phyloP scores from a whole-genome alignment of 2,797 vertebrate species.

The Thaleichthys pacificus region DNA sequence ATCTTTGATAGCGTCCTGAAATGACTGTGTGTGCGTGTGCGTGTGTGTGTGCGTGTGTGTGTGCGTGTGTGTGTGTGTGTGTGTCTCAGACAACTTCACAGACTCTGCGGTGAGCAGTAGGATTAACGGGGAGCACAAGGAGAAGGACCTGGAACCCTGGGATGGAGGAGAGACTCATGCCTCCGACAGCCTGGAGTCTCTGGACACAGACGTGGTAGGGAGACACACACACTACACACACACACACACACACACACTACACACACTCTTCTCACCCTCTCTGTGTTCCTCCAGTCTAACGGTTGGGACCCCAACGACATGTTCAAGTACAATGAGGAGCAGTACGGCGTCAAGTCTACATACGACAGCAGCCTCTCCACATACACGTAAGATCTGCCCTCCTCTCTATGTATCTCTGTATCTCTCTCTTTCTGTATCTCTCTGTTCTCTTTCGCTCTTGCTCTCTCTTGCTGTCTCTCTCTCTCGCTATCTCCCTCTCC shows the following conservation, averaged over 20 bases:
- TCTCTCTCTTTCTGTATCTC: no score
- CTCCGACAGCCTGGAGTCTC: conserved; percentile 88
- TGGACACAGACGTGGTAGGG: conserved; percentile 95
- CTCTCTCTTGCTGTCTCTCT: no score
- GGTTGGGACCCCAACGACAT: conserved; percentile 99
- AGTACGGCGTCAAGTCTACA: conserved; percentile 95
- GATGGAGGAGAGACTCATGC: conserved; percentile 89
- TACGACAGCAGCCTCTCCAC: conserved; percentile 99
- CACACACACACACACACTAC: neutral
- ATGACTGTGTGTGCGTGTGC: conserved; percentile 8
- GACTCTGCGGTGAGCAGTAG: conserved; percentile 88
- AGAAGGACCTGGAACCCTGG: conserved; percentile 97
- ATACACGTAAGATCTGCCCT: conserved; percentile 88
- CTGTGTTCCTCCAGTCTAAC: conserved; percentile 81
- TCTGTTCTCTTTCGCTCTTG: neutral
- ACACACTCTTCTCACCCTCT: conserved; percentile 14
- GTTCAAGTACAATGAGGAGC: conserved; percentile 99
- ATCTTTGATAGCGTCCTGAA: neutral
- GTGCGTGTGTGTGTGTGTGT: conserved; percentile 24
- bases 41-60: conserved; percentile 21
- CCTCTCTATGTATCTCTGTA: neutral
- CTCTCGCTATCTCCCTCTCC: neutral
- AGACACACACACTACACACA: no score
- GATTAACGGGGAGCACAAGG: conserved; percentile 97
- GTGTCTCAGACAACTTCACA: conserved; percentile 89